Evolutionary conservation across 2,797 vertebrate species (phyloP).

Genomic region (Lepus oiostolus): DNA sequence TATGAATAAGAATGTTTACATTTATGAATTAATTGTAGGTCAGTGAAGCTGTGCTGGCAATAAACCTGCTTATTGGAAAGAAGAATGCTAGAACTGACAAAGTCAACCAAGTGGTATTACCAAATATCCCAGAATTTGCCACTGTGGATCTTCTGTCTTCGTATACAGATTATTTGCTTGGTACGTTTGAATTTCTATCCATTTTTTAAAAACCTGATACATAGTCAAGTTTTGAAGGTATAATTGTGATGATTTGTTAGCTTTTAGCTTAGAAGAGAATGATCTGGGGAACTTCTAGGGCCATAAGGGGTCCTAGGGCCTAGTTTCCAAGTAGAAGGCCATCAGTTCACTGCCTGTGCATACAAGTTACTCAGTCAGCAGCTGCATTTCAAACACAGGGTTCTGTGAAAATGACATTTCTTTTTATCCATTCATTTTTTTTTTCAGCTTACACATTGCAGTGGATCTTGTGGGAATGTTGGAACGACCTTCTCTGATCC

Average conservation of each 20-base stretch:
- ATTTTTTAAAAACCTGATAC: neutral
- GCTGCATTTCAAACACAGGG: neutral
- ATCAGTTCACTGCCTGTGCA: neutral
- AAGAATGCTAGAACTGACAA: slow-evolving; percentile 78
- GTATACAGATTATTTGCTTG: slow-evolving; percentile 87
- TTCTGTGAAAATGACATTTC: neutral
- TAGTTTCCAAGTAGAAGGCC: neutral
- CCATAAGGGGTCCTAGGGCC: neutral
- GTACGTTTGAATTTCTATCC: slow-evolving; percentile 83
- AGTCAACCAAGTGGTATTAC: slow-evolving; percentile 68
- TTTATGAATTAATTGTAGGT: slow-evolving; percentile 85
- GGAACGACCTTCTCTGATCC: neutral
- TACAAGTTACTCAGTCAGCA: neutral
- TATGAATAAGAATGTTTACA: slow-evolving; percentile 25
- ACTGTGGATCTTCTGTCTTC: slow-evolving; percentile 88
- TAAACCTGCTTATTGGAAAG: slow-evolving; percentile 87
- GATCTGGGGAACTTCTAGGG: neutral
- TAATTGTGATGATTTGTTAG: neutral
- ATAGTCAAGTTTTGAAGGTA: neutral
- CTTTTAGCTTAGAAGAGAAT: slow-evolving; percentile 10
- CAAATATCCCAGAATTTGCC: slow-evolving; percentile 88
- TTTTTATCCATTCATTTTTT: neutral
- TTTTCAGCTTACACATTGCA: neutral
- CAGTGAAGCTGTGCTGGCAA: slow-evolving; percentile 84
- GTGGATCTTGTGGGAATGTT: neutral